Evolutionary conservation across 2,888 invertebrate genomes (phyloP), one percentile per base, ranked within the genome.

Genomic region (Eucera pruinosa): DNA sequence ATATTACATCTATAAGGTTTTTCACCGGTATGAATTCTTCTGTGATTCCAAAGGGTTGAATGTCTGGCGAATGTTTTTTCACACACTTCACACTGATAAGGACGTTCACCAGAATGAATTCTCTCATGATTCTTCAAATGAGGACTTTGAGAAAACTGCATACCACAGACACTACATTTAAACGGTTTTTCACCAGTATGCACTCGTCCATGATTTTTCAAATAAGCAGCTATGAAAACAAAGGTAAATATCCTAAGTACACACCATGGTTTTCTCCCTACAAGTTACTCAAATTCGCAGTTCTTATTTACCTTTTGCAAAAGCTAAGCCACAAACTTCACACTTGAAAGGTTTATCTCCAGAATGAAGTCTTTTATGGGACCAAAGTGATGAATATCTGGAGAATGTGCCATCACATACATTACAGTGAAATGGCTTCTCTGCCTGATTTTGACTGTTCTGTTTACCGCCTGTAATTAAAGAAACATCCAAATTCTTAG

Each of bases 61-160:
- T 97, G 97, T 81, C 97, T 94, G 50, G 97, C 97, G 91, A 97
- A 97, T 36, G 97, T 97, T 92, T 97, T 97, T 90, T 97, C 97
- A 89, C 97, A 97, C 25, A 97, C 96, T 92, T 97, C 97, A 91
- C 97, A 97, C 75, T 97, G 97, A 91, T 97, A 97, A 0, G 97
- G 97, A 80, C 97, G 95, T 89, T 97, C 97, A 2, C 97, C 97
- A 39, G 97, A 97, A 91, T 97, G 97, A 69, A 97, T 97, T 88
- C 97, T 94, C 92, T 97, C 97, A 89, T 97, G 97, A 91, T 97
- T 97, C 90, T 97, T 97, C 66, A 97, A 93, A 94, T 97, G 97
- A 1, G 97, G 97, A 68, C 96, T 96, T 89, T 97, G 97, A 6
- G 97, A 97, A 91, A 97, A 97, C 91, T 97, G 97, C 97, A 97